Evolutionary conservation across 2,113 vertebrate genomes (phyloP), one percentile per base, ranked within the genome.

Genomic region (Ictalurus punctatus): DNA sequence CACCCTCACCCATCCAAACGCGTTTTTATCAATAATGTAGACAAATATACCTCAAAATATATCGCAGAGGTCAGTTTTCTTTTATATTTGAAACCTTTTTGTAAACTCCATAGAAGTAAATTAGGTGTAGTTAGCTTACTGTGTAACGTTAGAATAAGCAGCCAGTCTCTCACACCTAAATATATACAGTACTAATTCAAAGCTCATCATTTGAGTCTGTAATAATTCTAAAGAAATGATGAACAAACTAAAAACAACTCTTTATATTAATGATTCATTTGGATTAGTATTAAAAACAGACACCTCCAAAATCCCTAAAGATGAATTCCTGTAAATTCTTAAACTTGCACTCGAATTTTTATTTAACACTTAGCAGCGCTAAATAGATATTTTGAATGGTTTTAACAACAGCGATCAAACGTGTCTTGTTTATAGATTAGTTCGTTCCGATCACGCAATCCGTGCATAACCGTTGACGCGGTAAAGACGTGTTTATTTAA

Each of bases 1-100:
- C 34, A 9, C 3, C 85, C 83, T 8, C 34, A 9, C 3, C 85
- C 56, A 2, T 79, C 87, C 7, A 95, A 85, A 83, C 87, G 95
- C 61, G 87, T 98, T 91, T 99, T 98, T 85, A 92, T 98, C 37
- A 98, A 97, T 93, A 93, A 95, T 44, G 30, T 97, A 25, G 96
- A 98, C 91, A 94, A 94, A 0, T 98, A 96, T 84, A 90, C 95
- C 54, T 97, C 96, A 76, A 92, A 92, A 90, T 91, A 79, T 80
- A 94, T 97, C 1, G 97, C 96, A 65, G 93, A 96, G 96, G 98
- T 98, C 95, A 95, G 92, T 17, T 2, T 58, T 1, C 27, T 83
- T 40, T 6, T 37, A 2, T n/a, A 30, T 73, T n/a, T 16, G 16
- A 30, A 4, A 34, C 58, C 79, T 17, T 23, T 54, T 19, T 34